Percentiles rank a stretch among this genome's conserved stretches.
Conservation (phyloP, 2,888 invertebrate species). For the Minunthozetes semirufus region DNA sequence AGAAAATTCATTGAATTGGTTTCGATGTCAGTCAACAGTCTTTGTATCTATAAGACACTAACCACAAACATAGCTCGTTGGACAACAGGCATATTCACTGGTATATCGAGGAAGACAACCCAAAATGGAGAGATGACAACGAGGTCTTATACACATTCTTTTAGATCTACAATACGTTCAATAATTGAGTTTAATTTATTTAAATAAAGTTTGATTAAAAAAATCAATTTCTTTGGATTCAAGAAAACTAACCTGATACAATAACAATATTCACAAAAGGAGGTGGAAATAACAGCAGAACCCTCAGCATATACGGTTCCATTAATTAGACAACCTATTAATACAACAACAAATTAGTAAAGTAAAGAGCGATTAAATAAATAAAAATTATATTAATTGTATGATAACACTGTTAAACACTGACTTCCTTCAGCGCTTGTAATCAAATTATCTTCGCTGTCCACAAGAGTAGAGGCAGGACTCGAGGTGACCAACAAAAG, state of each 20-base stretch:
- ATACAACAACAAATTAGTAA: too few relatives aligned
- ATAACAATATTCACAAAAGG: conserved; percentile 77
- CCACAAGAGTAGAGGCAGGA: background rate
- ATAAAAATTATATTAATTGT: too few relatives aligned
- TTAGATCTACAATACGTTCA: conserved; percentile 50
- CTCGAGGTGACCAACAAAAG: conserved; percentile 31
- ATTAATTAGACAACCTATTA: conserved; percentile 41
- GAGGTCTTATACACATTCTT: conserved; percentile 63
- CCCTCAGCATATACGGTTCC: conserved; percentile 63
- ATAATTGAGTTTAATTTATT: too few relatives aligned
- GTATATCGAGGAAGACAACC: conserved; percentile 61
- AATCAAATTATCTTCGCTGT: background rate
- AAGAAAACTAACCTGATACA: conserved; percentile 58
- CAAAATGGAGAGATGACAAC: conserved; percentile 63
- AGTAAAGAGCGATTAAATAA: too few relatives aligned
- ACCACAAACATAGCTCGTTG: conserved; percentile 68
- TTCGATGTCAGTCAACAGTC: too few relatives aligned
- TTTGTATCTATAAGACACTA: conserved; percentile 43
- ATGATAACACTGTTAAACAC: too few relatives aligned
- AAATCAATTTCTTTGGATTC: too few relatives aligned
- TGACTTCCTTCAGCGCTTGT: conserved; percentile 15
- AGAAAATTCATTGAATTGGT: background rate
- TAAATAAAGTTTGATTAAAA: too few relatives aligned
- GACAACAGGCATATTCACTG: conserved; percentile 65
- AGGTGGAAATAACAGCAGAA: conserved; percentile 69